phyloP scores from a whole-genome alignment of 2,888 invertebrate species.

The Belgica antarctica region DNA sequence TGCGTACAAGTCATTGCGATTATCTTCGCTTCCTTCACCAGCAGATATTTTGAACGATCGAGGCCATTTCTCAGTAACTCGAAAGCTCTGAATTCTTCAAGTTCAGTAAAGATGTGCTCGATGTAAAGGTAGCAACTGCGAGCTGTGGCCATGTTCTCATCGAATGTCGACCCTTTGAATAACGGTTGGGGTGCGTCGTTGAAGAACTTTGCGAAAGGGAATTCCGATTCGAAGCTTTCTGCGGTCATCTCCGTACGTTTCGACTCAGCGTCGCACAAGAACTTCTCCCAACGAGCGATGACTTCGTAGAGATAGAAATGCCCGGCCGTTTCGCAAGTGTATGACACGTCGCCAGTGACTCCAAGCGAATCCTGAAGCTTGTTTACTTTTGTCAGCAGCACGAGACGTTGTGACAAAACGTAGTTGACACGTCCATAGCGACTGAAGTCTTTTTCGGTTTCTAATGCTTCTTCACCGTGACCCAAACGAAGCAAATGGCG shows the following conservation, averaged over 20 bases:
- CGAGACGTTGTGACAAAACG: slow-evolving; percentile 89
- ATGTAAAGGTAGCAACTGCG: slow-evolving; percentile 93
- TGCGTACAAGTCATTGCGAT: slow-evolving; percentile 99
- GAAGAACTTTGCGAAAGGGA: slow-evolving; percentile 94
- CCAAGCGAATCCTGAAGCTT: slow-evolving; percentile 82
- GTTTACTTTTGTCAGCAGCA: slow-evolving; percentile 82
- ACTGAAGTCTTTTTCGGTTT: slow-evolving; percentile 99
- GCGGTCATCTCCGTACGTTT: slow-evolving; percentile 50
- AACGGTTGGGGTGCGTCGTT: slow-evolving; percentile 89
- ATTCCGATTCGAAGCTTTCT: slow-evolving; percentile 69
- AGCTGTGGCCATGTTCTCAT: slow-evolving; percentile 84
- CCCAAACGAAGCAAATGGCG: slow-evolving; percentile 95
- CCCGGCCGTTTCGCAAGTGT: slow-evolving; percentile 98
- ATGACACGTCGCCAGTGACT: slow-evolving; percentile 84
- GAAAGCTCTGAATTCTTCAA: slow-evolving; percentile 98
- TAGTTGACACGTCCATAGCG: slow-evolving; percentile 98
- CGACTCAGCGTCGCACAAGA: slow-evolving; percentile 56
- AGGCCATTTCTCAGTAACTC: slow-evolving; percentile 92
- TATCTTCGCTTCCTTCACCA: slow-evolving; percentile 98
- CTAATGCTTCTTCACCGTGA: slow-evolving; percentile 96
- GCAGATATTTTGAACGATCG: slow-evolving; percentile 91
- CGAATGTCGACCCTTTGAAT: slow-evolving; percentile 74
- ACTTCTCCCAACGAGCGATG: slow-evolving; percentile 89
- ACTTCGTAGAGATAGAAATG: slow-evolving; percentile 96
- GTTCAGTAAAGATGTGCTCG: slow-evolving; percentile 90